phyloP scores from a whole-genome alignment of 2,797 vertebrate species.

The Echeneis naucrates region DNA sequence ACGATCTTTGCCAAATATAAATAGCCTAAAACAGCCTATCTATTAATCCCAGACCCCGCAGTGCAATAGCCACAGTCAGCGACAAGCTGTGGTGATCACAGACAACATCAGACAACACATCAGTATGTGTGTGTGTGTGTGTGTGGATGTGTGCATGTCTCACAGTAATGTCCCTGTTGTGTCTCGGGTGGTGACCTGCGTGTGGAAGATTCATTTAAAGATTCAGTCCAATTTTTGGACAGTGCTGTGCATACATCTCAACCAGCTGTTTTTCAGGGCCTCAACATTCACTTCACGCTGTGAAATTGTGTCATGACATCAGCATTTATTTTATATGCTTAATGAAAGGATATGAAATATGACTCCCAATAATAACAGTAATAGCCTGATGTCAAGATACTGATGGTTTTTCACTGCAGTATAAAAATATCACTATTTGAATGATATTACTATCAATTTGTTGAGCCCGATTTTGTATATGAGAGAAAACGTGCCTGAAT shows the following conservation, averaged over 20 bases:
- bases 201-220: constrained; percentile 41
- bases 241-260: background rate
- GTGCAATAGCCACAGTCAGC: constrained; percentile 26
- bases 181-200: constrained; percentile 6
- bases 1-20: constrained; percentile 6
- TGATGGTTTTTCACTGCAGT: background rate
- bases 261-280: background rate
- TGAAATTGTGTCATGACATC: background rate
- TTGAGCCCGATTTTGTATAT: constrained; percentile 28
- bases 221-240: constrained; percentile 7
- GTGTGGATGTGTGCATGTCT: too few species aligned
- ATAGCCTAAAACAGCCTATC: background rate
- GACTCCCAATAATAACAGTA: background rate
- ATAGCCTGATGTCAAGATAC: background rate
- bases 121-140: too few species aligned
- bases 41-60: constrained; percentile 17
- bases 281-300: background rate
- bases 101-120: too few species aligned
- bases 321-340: background rate
- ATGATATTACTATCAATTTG: constrained; percentile 1
- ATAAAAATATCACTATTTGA: constrained; percentile 2
- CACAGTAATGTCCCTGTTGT: background rate
- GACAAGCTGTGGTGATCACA: constrained; percentile 36
- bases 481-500: constrained; percentile 8
- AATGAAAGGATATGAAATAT: background rate